Conservation (phyloP, 2,797 vertebrate genomes). For the Acipenser transmontanus region DNA sequence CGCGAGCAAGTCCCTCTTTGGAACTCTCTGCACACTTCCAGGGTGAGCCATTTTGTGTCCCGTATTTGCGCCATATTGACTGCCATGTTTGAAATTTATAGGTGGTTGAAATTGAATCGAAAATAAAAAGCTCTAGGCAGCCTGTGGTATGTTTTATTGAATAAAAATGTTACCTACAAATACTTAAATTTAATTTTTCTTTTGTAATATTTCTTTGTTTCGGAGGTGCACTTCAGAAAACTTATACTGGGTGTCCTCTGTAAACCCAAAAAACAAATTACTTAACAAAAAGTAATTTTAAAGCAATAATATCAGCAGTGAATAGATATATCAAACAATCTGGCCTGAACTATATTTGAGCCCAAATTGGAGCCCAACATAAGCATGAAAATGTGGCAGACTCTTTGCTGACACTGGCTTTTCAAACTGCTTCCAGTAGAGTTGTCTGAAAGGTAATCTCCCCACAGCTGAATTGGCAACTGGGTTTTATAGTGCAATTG, state of each 20-base stretch:
- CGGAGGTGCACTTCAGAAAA: constrained; percentile 18
- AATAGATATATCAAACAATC: too few species aligned
- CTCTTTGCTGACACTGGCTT: constrained; percentile 43
- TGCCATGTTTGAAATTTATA: constrained; percentile 80
- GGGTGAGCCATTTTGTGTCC: constrained; percentile 97
- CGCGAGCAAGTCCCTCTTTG: constrained; percentile 94
- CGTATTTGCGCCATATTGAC: constrained; percentile 87
- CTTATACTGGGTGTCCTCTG: not conserved
- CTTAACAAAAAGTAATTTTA: too few species aligned
- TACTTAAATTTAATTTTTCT: constrained; percentile 25
- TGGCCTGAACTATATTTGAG: constrained; percentile 53
- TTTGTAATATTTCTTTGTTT: constrained; percentile 27
- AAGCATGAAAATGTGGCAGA: constrained; percentile 52
- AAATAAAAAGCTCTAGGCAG: constrained; percentile 34
- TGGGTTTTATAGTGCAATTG: constrained; percentile 69
- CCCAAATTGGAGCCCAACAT: constrained; percentile 53
- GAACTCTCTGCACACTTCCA: constrained; percentile 98
- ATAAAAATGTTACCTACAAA: constrained; percentile 53
- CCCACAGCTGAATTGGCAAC: constrained; percentile 65
- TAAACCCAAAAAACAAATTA: too few species aligned
- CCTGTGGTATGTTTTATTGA: constrained; percentile 2
- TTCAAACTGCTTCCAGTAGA: constrained; percentile 51
- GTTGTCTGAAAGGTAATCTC: constrained; percentile 53
- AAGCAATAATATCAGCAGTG: too few species aligned
- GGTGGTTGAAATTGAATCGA: constrained; percentile 53